Evolutionary conservation across 2,113 vertebrate species (phyloP).

Genomic region (Oceanodroma tethys): DNA sequence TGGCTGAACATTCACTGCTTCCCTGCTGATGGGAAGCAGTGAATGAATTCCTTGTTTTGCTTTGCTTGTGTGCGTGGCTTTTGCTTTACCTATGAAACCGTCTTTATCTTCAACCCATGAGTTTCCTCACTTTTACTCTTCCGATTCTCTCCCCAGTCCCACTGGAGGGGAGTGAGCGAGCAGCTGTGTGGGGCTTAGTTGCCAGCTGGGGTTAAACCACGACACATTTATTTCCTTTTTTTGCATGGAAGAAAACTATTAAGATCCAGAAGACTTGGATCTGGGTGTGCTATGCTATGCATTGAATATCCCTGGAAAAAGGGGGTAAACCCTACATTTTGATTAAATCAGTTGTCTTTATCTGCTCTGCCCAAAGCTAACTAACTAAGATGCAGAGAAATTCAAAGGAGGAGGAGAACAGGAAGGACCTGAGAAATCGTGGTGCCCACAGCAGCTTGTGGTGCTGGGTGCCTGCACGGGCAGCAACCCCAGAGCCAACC

Average conservation of each 20-base stretch:
- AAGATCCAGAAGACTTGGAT: not conserved
- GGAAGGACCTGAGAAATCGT: rapidly evolving
- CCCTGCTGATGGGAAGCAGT: too few relatives aligned
- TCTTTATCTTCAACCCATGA: too few relatives aligned
- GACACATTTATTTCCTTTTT: not conserved
- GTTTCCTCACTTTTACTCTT: too few relatives aligned
- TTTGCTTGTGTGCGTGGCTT: too few relatives aligned
- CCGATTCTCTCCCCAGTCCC: too few relatives aligned
- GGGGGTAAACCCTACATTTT: rapidly evolving
- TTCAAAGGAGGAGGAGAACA: not conserved
- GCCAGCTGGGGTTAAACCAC: too few relatives aligned
- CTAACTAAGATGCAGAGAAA: not conserved
- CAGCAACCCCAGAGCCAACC: not conserved
- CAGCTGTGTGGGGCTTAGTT: too few relatives aligned
- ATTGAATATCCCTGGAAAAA: not conserved
- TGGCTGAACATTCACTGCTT: too few relatives aligned
- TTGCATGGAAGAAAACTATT: not conserved
- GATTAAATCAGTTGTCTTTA: not conserved
- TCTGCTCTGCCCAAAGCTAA: not conserved
- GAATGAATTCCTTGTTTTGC: too few relatives aligned
- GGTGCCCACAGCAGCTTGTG: not conserved
- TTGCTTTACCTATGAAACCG: too few relatives aligned
- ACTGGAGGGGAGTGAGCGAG: too few relatives aligned
- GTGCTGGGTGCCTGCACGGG: not conserved
- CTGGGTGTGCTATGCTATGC: rapidly evolving